phyloP scores from a whole-genome alignment of 2,797 vertebrate species.

The Lacerta viridis region DNA sequence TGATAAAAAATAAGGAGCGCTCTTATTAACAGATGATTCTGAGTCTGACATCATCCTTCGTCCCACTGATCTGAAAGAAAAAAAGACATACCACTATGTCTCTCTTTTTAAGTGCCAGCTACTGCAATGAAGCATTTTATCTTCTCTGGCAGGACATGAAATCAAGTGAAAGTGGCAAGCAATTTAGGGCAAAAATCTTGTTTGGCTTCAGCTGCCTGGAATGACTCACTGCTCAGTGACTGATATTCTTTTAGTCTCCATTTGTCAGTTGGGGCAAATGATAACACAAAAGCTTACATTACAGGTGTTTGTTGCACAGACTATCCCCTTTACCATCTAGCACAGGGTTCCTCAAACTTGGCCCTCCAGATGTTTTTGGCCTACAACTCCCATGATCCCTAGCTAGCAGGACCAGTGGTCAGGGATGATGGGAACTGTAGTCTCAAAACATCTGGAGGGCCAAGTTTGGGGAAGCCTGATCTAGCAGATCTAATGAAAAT shows the following conservation, averaged over 20 bases:
- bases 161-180: conserved; percentile 1
- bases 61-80: conserved; percentile 60
- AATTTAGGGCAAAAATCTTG: not conserved
- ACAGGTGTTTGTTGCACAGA: not conserved
- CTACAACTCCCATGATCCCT: too few relatives aligned
- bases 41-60: conserved; percentile 54
- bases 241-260: not conserved
- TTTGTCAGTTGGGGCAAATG: conserved; percentile 1
- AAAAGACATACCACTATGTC: conserved; percentile 6
- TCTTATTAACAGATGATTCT: conserved; percentile 19
- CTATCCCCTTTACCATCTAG: not conserved
- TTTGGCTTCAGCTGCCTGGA: not conserved
- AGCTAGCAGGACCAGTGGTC: too few relatives aligned
- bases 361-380: too few relatives aligned
- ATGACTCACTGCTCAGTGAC: not conserved
- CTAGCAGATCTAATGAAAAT: not conserved
- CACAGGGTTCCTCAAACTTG: too few relatives aligned
- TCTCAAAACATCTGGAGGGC: too few relatives aligned
- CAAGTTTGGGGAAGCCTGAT: too few relatives aligned
- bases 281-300: not conserved
- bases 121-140: not conserved
- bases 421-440: too few relatives aligned
- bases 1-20: conserved; percentile 55
- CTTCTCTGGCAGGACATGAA: not conserved
- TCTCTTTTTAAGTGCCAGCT: not conserved